Evolutionary conservation across 2,113 vertebrate genomes (phyloP), one percentile per base, ranked within the genome.

Genomic region (Pagrus major): DNA sequence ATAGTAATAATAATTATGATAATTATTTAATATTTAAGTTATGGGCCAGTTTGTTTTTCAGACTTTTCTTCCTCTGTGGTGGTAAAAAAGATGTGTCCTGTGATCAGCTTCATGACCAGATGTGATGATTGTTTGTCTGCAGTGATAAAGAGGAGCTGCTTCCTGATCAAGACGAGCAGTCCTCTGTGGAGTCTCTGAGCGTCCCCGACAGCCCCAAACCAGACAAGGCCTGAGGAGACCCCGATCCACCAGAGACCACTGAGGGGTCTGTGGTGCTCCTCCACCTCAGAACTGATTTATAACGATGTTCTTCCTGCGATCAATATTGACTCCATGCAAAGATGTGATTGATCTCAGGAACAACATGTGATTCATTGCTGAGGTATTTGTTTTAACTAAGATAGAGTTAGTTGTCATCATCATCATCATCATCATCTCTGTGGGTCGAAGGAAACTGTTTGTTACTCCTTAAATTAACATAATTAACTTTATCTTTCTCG

Each of bases 111-210:
- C n/a, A n/a, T n/a, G n/a, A n/a, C n/a, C n/a, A n/a, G n/a, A n/a
- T n/a, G n/a, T n/a, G n/a, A n/a, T n/a, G n/a, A n/a, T n/a, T n/a
- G n/a, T n/a, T n/a, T n/a, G n/a, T 18, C 54, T 25, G 11, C 59
- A 93, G 94, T 18, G 94, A 95, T 68, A 94, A 94, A 56, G 88
- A 94, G 81, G 94, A 89, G 80, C 87, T 95, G 31, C 92, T 95
- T 25, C 88, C 89, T 0, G 75, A 76, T 0, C n/a, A 49, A 12
- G 86, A 85, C 1, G 84, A 93, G 10, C 52, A 80, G 15, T 74
- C 78, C 0, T 89, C 93, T 8, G 25, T 86, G 64, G 91, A 93
- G 20, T 89, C 91, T 1, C 73, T 81, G 20, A 27, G 56, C 1
- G 0, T 76, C 51, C 83, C 82, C 0, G 80, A 84, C 14, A 88